phyloP scores from a whole-genome alignment of 2,113 vertebrate species.

The Casuarius casuarius region DNA sequence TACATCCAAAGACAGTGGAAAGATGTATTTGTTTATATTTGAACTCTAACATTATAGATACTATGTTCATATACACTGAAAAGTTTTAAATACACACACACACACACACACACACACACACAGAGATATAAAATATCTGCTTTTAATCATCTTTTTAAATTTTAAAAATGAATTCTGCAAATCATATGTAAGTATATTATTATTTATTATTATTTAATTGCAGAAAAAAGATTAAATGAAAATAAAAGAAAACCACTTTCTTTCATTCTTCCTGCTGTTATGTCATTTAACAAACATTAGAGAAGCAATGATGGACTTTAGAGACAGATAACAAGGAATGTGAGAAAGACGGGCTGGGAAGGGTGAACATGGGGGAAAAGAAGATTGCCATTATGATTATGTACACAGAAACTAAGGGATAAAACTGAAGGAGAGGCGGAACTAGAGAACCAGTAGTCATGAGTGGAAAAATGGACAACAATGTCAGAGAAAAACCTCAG shows the following conservation, averaged over 20 bases:
- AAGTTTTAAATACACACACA: neutral
- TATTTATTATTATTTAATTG: neutral
- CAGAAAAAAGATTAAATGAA: neutral
- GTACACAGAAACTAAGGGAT: neutral
- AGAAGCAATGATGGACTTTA: neutral
- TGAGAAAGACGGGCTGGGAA: neutral
- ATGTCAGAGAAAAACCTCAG: neutral
- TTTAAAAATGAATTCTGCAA: neutral
- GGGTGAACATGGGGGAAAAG: neutral
- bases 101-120: no score
- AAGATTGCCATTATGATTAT: neutral
- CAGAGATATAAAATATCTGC: no score
- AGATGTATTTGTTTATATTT: neutral
- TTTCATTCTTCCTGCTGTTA: neutral
- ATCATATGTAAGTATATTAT: neutral
- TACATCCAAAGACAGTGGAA: neutral
- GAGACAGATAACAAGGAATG: neutral
- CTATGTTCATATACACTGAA: neutral
- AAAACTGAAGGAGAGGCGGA: neutral
- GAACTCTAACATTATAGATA: neutral
- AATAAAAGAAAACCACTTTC: rapidly evolving
- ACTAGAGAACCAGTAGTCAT: neutral
- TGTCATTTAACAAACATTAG: neutral
- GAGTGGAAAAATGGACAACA: neutral
- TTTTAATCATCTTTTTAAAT: neutral